Percentiles rank a stretch among this genome's conserved stretches.
Conservation (phyloP, 2,888 invertebrate species). For the Parnassius smintheus region DNA sequence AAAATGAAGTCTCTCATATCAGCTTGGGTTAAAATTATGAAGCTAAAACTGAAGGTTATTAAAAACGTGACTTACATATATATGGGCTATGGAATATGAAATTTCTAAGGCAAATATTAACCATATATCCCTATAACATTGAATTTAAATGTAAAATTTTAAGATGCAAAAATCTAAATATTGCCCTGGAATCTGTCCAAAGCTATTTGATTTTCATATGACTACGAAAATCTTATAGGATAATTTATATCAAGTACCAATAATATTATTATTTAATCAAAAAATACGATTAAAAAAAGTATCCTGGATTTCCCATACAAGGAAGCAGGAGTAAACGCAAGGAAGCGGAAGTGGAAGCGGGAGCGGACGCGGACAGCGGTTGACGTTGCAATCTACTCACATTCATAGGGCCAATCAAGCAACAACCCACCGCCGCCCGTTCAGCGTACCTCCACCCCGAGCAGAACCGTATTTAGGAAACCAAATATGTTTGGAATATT, state of each 20-base stretch:
- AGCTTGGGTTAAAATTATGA: conserved; percentile 78
- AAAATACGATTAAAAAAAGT: conserved; percentile 10
- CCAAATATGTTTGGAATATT: background rate
- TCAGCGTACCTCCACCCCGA: conserved; percentile 56
- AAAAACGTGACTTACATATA: conserved; percentile 81
- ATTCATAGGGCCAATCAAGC: conserved; percentile 80
- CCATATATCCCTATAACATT: conserved; percentile 29
- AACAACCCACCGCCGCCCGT: conserved; percentile 68
- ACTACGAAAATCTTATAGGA: background rate
- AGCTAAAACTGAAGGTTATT: conserved; percentile 81
- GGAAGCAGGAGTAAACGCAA: conserved; percentile 33
- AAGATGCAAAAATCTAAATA: background rate
- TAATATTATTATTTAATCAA: conserved; percentile 1
- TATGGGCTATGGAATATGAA: conserved; percentile 65
- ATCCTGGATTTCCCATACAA: conserved; percentile 31
- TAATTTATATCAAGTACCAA: background rate
- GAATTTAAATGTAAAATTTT: conserved; percentile 25
- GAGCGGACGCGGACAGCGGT: conserved; percentile 39
- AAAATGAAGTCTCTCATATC: conserved; percentile 77
- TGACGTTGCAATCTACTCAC: conserved; percentile 73
- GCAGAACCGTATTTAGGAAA: conserved; percentile 48
- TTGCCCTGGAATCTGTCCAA: background rate
- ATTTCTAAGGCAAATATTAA: conserved; percentile 56
- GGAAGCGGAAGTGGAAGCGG: conserved; percentile 44
- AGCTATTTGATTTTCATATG: background rate